A percentile compares a stretch with the other conserved stretches of the same genome.
Evolutionary conservation across 2,797 vertebrate genomes (phyloP).

Genomic region (Rhynchotus rufescens): DNA sequence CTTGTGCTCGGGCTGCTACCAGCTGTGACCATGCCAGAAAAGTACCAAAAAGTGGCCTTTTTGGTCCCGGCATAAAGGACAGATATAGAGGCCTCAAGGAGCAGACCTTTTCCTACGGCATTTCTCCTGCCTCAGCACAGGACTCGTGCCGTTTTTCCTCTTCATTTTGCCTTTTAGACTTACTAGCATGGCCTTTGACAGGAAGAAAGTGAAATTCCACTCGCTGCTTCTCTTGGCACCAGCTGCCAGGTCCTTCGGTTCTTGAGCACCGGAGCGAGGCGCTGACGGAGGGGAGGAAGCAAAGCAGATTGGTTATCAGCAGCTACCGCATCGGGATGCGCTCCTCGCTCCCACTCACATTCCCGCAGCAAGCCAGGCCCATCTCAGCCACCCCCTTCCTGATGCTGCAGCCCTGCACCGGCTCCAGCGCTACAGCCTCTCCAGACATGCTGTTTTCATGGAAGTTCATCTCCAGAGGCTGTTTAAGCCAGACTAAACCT

Average conservation of each 20-base stretch:
- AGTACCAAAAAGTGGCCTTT: neutral
- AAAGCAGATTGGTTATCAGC: neutral
- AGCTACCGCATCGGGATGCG: neutral
- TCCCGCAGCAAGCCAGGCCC: neutral
- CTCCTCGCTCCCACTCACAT: neutral
- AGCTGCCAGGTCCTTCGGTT: neutral
- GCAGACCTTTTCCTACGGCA: neutral
- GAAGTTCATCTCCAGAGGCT: neutral
- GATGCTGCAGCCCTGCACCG: neutral
- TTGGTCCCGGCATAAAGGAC: accelerated
- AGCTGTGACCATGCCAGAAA: neutral
- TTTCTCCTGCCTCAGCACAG: neutral
- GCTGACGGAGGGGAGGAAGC: neutral
- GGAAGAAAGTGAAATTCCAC: neutral
- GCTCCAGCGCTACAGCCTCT: neutral
- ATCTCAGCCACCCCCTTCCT: neutral
- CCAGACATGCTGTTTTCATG: neutral
- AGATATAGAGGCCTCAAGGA: neutral
- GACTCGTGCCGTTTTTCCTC: neutral
- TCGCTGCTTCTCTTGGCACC: neutral
- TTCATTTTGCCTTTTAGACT: neutral
- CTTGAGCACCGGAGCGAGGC: neutral
- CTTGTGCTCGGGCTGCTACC: neutral
- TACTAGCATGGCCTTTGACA: neutral
- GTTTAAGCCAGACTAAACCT: neutral